Conservation (phyloP, 2,888 invertebrate genomes). For the Bimastos eiseni region DNA sequence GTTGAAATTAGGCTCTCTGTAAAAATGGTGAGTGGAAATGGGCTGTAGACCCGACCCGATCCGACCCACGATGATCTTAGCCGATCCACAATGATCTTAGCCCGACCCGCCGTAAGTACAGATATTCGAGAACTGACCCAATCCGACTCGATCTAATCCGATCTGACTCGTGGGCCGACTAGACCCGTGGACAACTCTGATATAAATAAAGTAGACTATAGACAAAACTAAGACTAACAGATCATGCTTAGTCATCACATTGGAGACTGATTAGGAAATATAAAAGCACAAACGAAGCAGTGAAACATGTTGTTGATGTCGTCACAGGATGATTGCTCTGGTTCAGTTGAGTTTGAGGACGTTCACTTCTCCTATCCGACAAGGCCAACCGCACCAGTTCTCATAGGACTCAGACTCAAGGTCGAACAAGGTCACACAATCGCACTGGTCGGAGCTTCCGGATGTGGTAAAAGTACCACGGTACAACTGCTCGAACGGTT, state of each 20-base stretch:
- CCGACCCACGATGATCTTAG: too few relatives aligned
- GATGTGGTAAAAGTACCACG: conserved; percentile 60
- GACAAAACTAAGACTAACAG: too few relatives aligned
- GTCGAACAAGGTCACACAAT: conserved; percentile 61
- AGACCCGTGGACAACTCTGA: too few relatives aligned
- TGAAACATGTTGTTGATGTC: background rate
- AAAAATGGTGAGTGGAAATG: too few relatives aligned
- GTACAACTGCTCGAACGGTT: conserved; percentile 60
- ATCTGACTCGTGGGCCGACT: too few relatives aligned
- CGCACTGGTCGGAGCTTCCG: conserved; percentile 60
- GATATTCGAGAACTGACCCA: too few relatives aligned
- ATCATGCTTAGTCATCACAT: background rate
- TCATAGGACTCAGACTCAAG: conserved; percentile 57
- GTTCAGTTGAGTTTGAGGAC: conserved; percentile 43
- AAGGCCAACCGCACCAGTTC: conserved; percentile 53
- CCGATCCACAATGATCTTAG: too few relatives aligned
- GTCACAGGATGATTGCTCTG: conserved; percentile 33
- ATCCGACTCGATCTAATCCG: too few relatives aligned
- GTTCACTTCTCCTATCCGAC: conserved; percentile 56
- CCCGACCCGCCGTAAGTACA: too few relatives aligned
- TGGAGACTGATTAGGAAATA: background rate
- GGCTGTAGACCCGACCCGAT: too few relatives aligned
- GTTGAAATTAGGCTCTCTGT: too few relatives aligned
- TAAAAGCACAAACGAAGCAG: background rate
- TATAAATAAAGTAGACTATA: too few relatives aligned